Evolutionary conservation across 2,113 vertebrate species (phyloP).

Genomic region (Cepphus grylle): DNA sequence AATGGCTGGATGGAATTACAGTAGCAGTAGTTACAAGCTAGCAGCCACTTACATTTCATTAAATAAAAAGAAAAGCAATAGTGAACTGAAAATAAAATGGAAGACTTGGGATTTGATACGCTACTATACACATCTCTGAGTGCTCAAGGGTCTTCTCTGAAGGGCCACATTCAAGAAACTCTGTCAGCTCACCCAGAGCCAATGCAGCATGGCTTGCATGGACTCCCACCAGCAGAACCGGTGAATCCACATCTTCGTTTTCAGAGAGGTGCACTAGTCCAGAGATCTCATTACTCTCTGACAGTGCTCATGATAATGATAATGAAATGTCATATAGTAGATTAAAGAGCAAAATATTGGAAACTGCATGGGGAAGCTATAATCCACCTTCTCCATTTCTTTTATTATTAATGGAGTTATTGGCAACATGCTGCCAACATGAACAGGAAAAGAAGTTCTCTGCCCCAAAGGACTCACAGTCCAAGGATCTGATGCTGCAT

Average conservation of each 20-base stretch:
- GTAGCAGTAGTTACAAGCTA: background rate
- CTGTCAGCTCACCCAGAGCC: background rate
- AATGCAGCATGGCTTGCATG: background rate
- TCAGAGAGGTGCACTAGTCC: background rate
- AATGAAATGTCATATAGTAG: background rate
- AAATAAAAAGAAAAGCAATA: background rate
- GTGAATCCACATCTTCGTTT: background rate
- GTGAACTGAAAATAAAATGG: background rate
- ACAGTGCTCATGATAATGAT: background rate
- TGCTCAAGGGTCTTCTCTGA: background rate
- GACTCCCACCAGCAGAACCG: background rate
- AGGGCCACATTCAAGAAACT: background rate
- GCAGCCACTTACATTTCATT: background rate
- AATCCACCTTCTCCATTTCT: background rate
- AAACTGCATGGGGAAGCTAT: background rate
- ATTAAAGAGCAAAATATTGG: background rate
- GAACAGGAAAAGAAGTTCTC: background rate
- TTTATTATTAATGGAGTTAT: background rate
- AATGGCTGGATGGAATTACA: background rate
- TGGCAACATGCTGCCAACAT: background rate
- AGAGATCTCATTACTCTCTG: background rate
- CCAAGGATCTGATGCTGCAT: background rate
- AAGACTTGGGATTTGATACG: background rate
- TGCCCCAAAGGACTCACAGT: background rate
- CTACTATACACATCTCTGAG: background rate